Evolutionary conservation across 2,113 vertebrate genomes (phyloP).

Genomic region (Psophia crepitans): DNA sequence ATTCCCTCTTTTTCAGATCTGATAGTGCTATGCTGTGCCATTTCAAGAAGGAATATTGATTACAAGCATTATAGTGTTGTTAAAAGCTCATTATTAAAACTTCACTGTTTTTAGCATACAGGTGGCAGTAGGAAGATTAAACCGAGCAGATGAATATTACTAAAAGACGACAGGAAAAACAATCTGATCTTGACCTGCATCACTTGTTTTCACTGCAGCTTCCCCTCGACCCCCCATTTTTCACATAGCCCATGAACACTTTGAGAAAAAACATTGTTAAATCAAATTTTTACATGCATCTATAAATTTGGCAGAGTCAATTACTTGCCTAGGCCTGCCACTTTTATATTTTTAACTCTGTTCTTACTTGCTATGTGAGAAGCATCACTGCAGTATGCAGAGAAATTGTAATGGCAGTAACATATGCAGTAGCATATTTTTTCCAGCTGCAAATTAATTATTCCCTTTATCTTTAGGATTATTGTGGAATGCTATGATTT

Average conservation of each 20-base stretch:
- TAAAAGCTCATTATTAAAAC: not conserved
- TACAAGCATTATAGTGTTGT: not conserved
- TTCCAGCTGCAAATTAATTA: conserved; percentile 10
- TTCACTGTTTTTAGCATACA: not conserved
- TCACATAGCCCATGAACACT: not conserved
- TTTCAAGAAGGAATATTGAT: not conserved
- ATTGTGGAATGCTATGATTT: conserved; percentile 26
- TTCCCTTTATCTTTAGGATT: conserved; percentile 17
- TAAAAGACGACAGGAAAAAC: not conserved
- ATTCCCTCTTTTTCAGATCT: not conserved
- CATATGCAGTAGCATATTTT: conserved; percentile 6
- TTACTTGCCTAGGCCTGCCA: not conserved
- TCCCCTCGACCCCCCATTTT: not conserved
- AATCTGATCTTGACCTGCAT: not conserved
- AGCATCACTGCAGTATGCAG: conserved; percentile 22
- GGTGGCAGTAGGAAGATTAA: conserved; percentile 7
- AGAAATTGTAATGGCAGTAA: not conserved
- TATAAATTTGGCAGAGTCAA: not conserved
- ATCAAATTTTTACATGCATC: not conserved
- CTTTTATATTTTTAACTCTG: conserved; percentile 18
- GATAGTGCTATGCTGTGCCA: not conserved
- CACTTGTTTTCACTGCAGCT: not conserved
- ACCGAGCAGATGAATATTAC: not conserved
- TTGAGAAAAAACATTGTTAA: not conserved
- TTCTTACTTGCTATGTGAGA: not conserved